Evolutionary conservation across 2,888 invertebrate species (phyloP).

Genomic region (Agrochola lychnidis): DNA sequence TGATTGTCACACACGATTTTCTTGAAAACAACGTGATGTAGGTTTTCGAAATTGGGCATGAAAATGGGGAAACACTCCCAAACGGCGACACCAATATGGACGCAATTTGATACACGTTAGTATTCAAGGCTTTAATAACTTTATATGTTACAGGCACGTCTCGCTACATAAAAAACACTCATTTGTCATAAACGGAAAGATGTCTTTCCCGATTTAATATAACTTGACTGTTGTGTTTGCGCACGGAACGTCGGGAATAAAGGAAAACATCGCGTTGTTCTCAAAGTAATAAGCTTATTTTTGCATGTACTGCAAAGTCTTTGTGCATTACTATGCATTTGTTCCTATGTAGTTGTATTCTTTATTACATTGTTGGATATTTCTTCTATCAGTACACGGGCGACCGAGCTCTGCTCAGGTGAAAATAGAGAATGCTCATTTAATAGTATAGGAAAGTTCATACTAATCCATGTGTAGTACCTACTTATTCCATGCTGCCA

Average conservation of each 20-base stretch:
- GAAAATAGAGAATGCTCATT: no score
- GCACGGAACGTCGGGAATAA: neutral
- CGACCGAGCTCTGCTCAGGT: no score
- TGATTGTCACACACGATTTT: neutral
- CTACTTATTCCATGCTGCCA: no score
- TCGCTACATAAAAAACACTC: conserved; percentile 40
- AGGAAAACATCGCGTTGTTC: conserved; percentile 16
- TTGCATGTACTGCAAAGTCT: neutral
- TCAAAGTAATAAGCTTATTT: conserved; percentile 6
- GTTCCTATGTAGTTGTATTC: neutral
- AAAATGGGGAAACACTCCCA: neutral
- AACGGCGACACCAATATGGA: conserved; percentile 16
- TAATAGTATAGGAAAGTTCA: no score
- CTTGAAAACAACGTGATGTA: neutral
- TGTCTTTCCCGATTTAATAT: conserved; percentile 59
- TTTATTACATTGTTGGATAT: neutral
- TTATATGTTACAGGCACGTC: conserved; percentile 30
- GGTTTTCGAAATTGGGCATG: neutral
- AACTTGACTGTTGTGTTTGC: conserved; percentile 51
- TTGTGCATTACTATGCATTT: neutral
- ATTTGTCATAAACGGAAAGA: conserved; percentile 51
- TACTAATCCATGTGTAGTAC: no score
- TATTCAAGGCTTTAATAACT: conserved; percentile 11
- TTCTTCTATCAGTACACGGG: neutral
- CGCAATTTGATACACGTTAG: neutral